A percentile compares a stretch with the other conserved stretches of the same genome.
These are phyloP conservation scores for Chelonoidis abingdonii DNA, from an alignment of 2,113 vertebrate genomes.

Conservation along the genomic window DNA sequence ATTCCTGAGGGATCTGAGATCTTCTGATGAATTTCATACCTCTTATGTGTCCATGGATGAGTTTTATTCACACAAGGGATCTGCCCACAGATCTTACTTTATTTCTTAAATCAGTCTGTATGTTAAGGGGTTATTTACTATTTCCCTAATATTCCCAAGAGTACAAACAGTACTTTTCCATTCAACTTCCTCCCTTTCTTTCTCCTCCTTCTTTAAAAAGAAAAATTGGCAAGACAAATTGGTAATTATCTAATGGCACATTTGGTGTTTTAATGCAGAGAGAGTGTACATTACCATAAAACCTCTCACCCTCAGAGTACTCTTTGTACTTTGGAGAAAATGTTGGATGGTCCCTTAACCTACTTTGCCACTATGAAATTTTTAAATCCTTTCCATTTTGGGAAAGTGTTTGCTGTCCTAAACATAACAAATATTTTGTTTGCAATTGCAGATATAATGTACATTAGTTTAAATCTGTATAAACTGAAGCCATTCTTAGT, in stretches of 20 bases:
- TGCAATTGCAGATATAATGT: constrained; percentile 43
- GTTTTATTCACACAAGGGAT: constrained; percentile 19
- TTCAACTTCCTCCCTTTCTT: constrained; percentile 24
- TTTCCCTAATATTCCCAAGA: constrained; percentile 53
- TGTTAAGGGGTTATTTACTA: constrained; percentile 48
- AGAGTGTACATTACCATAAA: constrained; percentile 53
- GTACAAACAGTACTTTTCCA: constrained; percentile 41
- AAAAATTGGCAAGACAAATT: constrained; percentile 23
- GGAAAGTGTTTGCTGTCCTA: constrained; percentile 58
- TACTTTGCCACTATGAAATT: constrained; percentile 41
- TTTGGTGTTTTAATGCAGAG: constrained; percentile 59
- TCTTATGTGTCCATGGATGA: constrained; percentile 44
- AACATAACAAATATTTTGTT: background rate
- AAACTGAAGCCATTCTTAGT: background rate
- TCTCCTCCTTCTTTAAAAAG: background rate
- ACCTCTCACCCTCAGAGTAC: constrained; percentile 55
- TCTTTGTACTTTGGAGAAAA: constrained; percentile 54
- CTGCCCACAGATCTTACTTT: background rate
- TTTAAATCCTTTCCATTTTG: constrained; percentile 61
- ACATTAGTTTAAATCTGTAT: constrained; percentile 2
- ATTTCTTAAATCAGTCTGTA: constrained; percentile 48
- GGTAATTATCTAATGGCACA: constrained; percentile 45
- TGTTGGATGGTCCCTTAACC: constrained; percentile 52
- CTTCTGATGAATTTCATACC: constrained; percentile 53
- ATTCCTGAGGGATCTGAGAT: background rate